phyloP scores from a whole-genome alignment of 1,140 invertebrate species.

The Thaumetopoea pityocampa region DNA sequence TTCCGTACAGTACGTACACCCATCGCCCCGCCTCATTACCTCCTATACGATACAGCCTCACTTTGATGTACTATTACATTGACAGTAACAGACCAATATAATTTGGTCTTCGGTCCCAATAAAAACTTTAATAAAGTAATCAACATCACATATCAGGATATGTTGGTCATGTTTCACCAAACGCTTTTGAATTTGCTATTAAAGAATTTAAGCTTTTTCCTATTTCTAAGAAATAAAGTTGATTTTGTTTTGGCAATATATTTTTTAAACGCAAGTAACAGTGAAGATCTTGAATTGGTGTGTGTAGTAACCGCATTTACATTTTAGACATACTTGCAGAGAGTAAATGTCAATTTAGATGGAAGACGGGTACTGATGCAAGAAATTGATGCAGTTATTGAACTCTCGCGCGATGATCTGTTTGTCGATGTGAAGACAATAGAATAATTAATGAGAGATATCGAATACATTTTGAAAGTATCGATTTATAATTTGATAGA shows the following conservation, averaged over 20 bases:
- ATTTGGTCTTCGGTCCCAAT: constrained; percentile 52
- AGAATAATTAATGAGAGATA: constrained; percentile 24
- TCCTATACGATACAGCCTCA: constrained; percentile 47
- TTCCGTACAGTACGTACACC: constrained; percentile 54
- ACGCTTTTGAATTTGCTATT: constrained; percentile 24
- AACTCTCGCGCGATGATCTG: constrained; percentile 55
- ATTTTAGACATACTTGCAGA: constrained; percentile 67
- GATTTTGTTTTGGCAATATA: constrained; percentile 13
- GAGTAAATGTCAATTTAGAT: constrained; percentile 74
- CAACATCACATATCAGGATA: constrained; percentile 56
- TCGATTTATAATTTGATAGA: constrained; percentile 14
- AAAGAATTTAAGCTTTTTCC: constrained; percentile 26
- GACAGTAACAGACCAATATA: constrained; percentile 42
- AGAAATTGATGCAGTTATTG: constrained; percentile 70
- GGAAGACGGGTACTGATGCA: constrained; percentile 59
- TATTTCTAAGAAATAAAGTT: constrained; percentile 35
- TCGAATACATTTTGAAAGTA: constrained; percentile 10
- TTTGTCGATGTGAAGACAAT: constrained; percentile 45
- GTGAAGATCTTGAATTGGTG: constrained; percentile 40
- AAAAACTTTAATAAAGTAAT: constrained; percentile 65
- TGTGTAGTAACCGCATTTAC: constrained; percentile 68
- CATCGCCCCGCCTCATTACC: constrained; percentile 67
- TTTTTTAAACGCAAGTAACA: constrained; percentile 13
- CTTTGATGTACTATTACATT: constrained; percentile 48
- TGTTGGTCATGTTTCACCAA: constrained; percentile 37